Conservation (phyloP, 2,888 invertebrate species). For the Scaptomyza parva region DNA sequence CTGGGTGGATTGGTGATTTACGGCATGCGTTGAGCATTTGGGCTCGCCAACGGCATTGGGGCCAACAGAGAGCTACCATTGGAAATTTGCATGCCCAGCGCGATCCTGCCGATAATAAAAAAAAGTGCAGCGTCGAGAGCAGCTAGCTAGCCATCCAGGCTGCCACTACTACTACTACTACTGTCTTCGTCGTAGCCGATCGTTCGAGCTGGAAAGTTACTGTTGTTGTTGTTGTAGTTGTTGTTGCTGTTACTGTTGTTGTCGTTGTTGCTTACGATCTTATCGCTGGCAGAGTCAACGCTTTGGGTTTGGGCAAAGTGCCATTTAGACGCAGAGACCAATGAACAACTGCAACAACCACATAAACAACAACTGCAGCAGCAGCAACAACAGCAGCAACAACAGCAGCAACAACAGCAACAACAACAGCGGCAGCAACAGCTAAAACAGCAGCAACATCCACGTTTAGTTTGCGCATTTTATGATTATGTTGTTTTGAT, state of each 20-base stretch:
- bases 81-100: slow-evolving; percentile 80
- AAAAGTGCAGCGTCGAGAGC: slow-evolving; percentile 52
- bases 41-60: slow-evolving; percentile 34
- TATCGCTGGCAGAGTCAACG: slow-evolving; percentile 76
- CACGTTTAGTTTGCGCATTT: slow-evolving; percentile 80
- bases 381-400: slow-evolving; percentile 30
- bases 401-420: slow-evolving; percentile 34
- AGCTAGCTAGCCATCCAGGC: slow-evolving; percentile 41
- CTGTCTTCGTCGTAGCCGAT: slow-evolving; percentile 42
- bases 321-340: slow-evolving; percentile 77
- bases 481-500: slow-evolving; percentile 80
- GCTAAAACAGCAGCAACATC: slow-evolving; percentile 59
- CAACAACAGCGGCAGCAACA: slow-evolving; percentile 49
- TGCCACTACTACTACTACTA: slow-evolving; percentile 54
- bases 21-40: slow-evolving; percentile 76
- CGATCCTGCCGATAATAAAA: slow-evolving; percentile 81
- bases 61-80: slow-evolving; percentile 58
- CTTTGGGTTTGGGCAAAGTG: slow-evolving; percentile 78
- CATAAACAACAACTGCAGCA: slow-evolving; percentile 46
- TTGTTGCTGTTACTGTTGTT: slow-evolving; percentile 29
- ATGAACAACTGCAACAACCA: slow-evolving; percentile 54
- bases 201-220: slow-evolving; percentile 34
- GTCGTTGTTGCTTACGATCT: slow-evolving; percentile 67
- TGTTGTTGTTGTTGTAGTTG: slow-evolving; percentile 43
- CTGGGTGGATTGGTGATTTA: slow-evolving; percentile 74